phyloP scores from a whole-genome alignment of 2,113 vertebrate genomes.

The Embiotoca jacksoni region DNA sequence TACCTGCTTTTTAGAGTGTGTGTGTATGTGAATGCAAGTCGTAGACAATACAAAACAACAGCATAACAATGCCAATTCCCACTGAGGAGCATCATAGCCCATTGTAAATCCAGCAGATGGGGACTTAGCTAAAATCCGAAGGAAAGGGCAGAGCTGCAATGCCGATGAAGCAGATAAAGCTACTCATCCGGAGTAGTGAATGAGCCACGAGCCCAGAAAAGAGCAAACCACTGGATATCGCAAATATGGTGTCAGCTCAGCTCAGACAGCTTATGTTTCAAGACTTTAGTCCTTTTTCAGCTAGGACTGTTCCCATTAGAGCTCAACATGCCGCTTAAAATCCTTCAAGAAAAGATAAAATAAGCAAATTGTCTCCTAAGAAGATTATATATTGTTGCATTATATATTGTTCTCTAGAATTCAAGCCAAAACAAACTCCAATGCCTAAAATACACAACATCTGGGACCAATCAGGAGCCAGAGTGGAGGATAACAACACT shows the following conservation, averaged over 20 bases:
- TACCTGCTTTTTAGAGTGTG: conserved; percentile 29
- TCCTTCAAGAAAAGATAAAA: conserved; percentile 14
- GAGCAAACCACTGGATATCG: conserved; percentile 45
- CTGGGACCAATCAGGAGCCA: conserved; percentile 26
- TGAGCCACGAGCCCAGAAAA: conserved; percentile 48
- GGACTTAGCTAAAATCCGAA: conserved; percentile 50
- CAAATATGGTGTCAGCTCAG: conserved; percentile 46
- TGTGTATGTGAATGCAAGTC: conserved; percentile 10
- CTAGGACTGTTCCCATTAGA: conserved; percentile 9
- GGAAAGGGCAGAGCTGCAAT: conserved; percentile 44
- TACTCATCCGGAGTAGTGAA: conserved; percentile 59
- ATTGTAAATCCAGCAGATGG: conserved; percentile 52
- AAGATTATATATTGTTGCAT: background rate
- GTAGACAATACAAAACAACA: conserved; percentile 13
- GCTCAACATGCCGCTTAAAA: conserved; percentile 4
- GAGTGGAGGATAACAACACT: conserved; percentile 10
- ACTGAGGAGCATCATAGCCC: conserved; percentile 45
- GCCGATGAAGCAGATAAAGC: conserved; percentile 60
- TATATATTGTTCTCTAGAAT: conserved; percentile 7
- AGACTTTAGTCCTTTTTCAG: conserved; percentile 20
- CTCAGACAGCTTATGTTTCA: conserved; percentile 24
- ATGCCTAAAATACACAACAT: background rate
- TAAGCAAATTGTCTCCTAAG: background rate
- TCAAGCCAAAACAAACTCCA: background rate
- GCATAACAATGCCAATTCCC: conserved; percentile 47